Percentiles rank a stretch among this genome's conserved stretches.
These are phyloP conservation scores for Seriola dumerili DNA, from an alignment of 2,113 vertebrate genomes.

Conservation along the genomic window DNA sequence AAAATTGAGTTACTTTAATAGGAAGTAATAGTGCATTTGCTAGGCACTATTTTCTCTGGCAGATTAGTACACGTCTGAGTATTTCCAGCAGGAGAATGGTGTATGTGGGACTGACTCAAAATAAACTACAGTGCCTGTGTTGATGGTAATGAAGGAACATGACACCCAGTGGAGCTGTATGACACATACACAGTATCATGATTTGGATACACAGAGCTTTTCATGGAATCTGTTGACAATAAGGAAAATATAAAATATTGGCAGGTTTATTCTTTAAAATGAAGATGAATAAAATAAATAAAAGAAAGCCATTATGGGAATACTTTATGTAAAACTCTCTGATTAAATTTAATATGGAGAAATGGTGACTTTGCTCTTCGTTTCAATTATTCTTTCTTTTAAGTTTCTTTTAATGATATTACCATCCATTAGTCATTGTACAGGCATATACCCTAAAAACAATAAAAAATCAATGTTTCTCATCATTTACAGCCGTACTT, in stretches of 20 bases:
- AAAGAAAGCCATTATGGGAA: background rate
- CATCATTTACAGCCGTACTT: background rate
- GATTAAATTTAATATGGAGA: background rate
- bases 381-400: background rate
- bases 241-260: no score
- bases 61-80: background rate
- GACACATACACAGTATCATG: no score
- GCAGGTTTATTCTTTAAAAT: background rate
- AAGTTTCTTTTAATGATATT: background rate
- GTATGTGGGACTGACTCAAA: background rate
- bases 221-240: no score
- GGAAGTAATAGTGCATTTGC: no score
- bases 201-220: no score
- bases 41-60: background rate
- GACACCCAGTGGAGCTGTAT: no score
- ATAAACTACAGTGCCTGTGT: no score
- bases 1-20: no score
- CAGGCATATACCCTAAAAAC: background rate
- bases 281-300: background rate
- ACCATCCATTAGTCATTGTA: background rate
- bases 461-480: background rate
- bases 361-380: background rate
- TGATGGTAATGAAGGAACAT: no score
- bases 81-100: background rate
- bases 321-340: no score